Percentiles rank a stretch among this genome's conserved stretches.
Evolutionary conservation across 2,113 vertebrate species (phyloP).

Genomic region (Ptyas mucosa): DNA sequence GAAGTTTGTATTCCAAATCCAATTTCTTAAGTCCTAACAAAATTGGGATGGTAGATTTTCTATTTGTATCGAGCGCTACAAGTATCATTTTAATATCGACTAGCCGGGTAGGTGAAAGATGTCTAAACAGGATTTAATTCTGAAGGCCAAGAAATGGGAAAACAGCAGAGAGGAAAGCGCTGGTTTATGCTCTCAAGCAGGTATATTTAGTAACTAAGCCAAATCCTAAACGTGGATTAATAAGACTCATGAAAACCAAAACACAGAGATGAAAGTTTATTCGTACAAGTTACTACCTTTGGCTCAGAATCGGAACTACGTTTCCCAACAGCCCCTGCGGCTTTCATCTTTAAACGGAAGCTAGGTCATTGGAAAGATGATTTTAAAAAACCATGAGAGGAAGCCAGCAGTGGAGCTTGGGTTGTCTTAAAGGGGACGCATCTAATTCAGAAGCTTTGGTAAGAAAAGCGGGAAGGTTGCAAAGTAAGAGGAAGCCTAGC

Average conservation of each 20-base stretch:
- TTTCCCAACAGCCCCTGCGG: background rate
- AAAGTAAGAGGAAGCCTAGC: background rate
- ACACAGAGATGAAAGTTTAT: background rate
- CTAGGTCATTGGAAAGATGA: background rate
- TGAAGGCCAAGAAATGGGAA: background rate
- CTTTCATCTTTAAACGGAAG: background rate
- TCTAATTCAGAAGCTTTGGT: background rate
- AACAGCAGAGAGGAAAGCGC: background rate
- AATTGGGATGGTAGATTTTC: too few relatives aligned
- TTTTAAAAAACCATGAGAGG: background rate
- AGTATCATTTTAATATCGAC: too few relatives aligned
- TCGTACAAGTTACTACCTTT: background rate
- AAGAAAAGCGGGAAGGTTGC: background rate
- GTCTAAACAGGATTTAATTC: background rate
- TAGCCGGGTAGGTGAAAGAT: too few relatives aligned
- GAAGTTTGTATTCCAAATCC: background rate
- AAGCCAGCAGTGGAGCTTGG: background rate
- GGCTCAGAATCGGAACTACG: background rate
- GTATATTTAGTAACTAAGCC: background rate
- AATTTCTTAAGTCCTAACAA: background rate
- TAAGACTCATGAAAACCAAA: background rate
- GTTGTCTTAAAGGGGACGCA: conserved; percentile 10
- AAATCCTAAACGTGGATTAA: background rate
- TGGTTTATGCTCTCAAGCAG: background rate
- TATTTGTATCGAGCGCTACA: background rate